phyloP scores from a whole-genome alignment of 2,113 vertebrate species.

The Climacteris rufus region DNA sequence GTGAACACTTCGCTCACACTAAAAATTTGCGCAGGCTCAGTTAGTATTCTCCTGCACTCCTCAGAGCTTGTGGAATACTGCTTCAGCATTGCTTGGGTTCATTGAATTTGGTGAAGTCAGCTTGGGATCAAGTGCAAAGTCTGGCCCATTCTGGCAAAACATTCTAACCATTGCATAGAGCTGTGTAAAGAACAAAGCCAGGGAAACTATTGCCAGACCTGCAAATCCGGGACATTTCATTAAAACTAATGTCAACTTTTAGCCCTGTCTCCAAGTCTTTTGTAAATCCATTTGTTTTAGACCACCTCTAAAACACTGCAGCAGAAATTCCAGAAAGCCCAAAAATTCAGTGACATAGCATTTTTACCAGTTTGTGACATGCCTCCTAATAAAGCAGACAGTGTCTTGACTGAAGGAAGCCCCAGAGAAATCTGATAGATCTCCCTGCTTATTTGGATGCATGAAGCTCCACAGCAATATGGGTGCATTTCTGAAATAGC shows the following conservation, averaged over 20 bases:
- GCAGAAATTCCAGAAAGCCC: not conserved
- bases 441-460: not conserved
- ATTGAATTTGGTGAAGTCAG: not conserved
- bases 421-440: not conserved
- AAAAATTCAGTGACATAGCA: not conserved
- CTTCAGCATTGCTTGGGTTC: not conserved
- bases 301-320: not conserved
- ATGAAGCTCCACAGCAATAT: not conserved
- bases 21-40: not conserved
- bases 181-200: not conserved
- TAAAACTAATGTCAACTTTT: not conserved
- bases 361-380: not conserved
- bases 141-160: not conserved
- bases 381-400: not conserved
- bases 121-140: not conserved
- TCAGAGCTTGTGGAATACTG: not conserved
- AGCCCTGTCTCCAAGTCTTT: not conserved
- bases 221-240: not conserved
- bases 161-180: not conserved
- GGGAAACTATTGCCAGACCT: not conserved
- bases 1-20: fast-evolving
- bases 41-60: not conserved
- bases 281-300: not conserved
- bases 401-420: not conserved
- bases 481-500: not conserved